Base-by-base conservation (phyloP, 2,888 invertebrate genomes). In the Andrena hattorfiana region DNA sequence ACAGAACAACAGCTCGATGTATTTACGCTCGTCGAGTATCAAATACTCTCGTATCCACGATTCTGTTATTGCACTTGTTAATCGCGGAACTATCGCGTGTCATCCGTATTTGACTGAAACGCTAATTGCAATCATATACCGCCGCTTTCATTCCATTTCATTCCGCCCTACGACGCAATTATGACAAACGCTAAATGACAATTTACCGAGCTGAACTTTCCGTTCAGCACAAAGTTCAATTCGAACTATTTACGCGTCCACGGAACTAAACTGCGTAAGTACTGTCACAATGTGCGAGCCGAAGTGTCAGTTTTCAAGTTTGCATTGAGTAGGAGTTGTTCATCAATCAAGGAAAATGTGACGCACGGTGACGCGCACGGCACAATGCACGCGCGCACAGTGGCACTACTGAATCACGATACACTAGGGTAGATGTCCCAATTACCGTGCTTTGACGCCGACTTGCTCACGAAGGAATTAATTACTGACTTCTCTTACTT, bases 21-120 rank as follows among this genome's bases (percentile, higher is more conserved):
- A 48, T 77, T 23, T 28, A 0, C 23, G n/a, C n/a, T 35, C 56
- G 78, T 78, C 66, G 63, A 78, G 72, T n/a, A 49, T 48, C 35
- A 49, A 63, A 26, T 20, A 60, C 8, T 63, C 16, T 64, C 56
- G 64, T 56, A 35, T 71, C 8, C 13, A 42, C 5, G 48, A 30
- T 10, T 8, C n/a, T 30, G 4, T 42, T 28, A n/a, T 70, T n/a
- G 5, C 28, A 30, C 5, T 35, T n/a, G 6, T 42, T 26, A 59
- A 26, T 13, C 13, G 63, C 2, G 10, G 8, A 62, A 56, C 20
- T 62, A 30, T 28, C 0, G 42, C 8, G 13, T 56, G 28, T 3
- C 23, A 26, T 26, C 7, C 13, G 1, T 28, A 48, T 26, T 35
- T 26, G 5, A 10, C 16, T 51, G 10, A 8, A 62, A 26, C 23